These are phyloP conservation scores for Ptychadena robeensis DNA, from an alignment of 2,797 vertebrate genomes.

Conservation along the genomic window DNA sequence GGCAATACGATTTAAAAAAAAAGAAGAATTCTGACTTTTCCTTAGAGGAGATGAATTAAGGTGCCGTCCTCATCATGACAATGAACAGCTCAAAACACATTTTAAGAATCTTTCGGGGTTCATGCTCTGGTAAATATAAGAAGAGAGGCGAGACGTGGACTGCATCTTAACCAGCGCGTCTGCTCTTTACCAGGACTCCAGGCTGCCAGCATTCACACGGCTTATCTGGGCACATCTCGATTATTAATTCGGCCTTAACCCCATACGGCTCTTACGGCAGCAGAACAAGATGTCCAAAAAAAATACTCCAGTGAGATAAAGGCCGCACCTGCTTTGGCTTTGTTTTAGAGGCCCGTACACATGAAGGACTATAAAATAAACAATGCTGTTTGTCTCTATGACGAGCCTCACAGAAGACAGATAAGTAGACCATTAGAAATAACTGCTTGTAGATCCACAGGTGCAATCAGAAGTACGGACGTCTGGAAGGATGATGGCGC, in stretches of 20 bases:
- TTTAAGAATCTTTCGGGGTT: conserved; percentile 45
- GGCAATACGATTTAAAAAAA: not conserved
- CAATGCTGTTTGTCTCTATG: too few relatives aligned
- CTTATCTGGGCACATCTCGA: conserved; percentile 34
- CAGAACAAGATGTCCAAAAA: not conserved
- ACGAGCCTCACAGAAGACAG: too few relatives aligned
- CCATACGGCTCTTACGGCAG: not conserved
- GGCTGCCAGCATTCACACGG: conserved; percentile 14
- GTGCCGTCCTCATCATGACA: conserved; percentile 21
- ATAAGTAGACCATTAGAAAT: too few relatives aligned
- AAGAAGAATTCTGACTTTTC: not conserved
- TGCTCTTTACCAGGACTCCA: conserved; percentile 34
- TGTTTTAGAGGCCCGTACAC: not conserved
- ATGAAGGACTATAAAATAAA: not conserved
- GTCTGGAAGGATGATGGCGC: too few relatives aligned
- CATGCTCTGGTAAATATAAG: conserved; percentile 49
- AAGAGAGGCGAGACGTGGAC: conserved; percentile 33
- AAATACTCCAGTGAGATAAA: not conserved
- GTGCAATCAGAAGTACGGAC: too few relatives aligned
- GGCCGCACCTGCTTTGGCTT: not conserved
- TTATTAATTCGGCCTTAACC: conserved; percentile 54
- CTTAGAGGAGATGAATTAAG: conserved; percentile 21
- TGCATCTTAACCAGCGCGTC: conserved; percentile 43
- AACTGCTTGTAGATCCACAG: too few relatives aligned
- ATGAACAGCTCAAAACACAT: conserved; percentile 47